These are phyloP conservation scores for Neogobius melanostomus DNA, from an alignment of 2,113 vertebrate species.

Conservation along the genomic window DNA sequence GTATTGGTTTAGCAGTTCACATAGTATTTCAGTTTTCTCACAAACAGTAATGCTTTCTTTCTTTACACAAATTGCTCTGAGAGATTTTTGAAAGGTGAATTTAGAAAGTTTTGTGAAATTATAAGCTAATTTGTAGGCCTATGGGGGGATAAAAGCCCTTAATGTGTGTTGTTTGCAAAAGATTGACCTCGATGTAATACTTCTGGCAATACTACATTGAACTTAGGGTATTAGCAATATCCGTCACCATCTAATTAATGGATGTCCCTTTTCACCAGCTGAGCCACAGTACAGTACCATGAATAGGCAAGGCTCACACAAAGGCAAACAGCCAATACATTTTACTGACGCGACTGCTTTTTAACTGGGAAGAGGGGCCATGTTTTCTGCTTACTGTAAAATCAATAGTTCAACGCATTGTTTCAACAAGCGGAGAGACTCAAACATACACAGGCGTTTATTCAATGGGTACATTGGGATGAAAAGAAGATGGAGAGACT, in stretches of 20 bases:
- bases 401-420: neutral
- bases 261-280: conserved; percentile 13
- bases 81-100: no score
- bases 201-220: conserved; percentile 13
- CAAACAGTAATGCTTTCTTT: no score
- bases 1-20: no score
- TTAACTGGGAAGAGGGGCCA: neutral
- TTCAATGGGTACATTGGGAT: neutral
- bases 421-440: neutral
- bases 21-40: no score
- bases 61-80: no score
- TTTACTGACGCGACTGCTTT: neutral
- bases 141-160: no score
- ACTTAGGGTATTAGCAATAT: conserved; percentile 1
- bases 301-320: neutral
- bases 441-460: neutral
- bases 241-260: conserved; percentile 16
- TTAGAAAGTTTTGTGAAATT: no score
- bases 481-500: neutral
- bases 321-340: conserved; percentile 21
- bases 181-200: no score
- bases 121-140: no score
- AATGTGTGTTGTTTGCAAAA: no score
- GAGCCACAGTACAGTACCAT: conserved; percentile 13
- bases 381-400: neutral